phyloP scores from a whole-genome alignment of 2,797 vertebrate species.

The Schizopygopsis malacanthus region DNA sequence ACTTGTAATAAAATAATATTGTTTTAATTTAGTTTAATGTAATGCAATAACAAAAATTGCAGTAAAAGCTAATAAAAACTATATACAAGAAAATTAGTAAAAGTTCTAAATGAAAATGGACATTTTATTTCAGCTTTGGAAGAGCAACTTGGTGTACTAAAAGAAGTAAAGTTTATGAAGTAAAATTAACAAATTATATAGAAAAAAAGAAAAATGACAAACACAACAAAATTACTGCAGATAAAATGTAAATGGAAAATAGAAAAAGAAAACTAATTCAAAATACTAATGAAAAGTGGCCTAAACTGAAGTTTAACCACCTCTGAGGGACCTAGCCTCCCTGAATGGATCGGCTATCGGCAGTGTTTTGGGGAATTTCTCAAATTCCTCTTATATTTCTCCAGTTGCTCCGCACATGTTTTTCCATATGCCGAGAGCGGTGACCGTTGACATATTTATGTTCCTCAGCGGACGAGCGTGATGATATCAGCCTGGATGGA shows the following conservation, averaged over 20 bases:
- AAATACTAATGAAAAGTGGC: not conserved
- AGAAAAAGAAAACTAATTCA: not conserved
- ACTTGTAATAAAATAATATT: no score
- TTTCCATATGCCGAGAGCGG: not conserved
- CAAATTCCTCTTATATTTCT: constrained; percentile 14
- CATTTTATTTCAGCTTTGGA: no score
- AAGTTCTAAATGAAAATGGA: no score
- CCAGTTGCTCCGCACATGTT: constrained; percentile 36
- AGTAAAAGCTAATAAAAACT: no score
- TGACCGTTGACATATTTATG: constrained; percentile 30
- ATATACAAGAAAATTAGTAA: no score
- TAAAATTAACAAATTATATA: no score
- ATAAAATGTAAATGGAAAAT: not conserved
- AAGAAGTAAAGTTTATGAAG: no score
- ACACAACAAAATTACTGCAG: no score
- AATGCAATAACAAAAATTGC: no score
- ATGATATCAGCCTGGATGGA: not conserved
- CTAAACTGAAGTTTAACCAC: not conserved
- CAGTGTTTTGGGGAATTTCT: not conserved
- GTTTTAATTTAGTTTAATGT: no score
- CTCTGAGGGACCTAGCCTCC: not conserved
- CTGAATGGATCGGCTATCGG: not conserved
- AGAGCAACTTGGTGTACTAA: no score
- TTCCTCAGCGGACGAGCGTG: constrained; percentile 18
- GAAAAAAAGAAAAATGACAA: no score